These are phyloP conservation scores for Scolopax bukidnonensis DNA, from an alignment of 2,797 vertebrate species.

Conservation along the genomic window DNA sequence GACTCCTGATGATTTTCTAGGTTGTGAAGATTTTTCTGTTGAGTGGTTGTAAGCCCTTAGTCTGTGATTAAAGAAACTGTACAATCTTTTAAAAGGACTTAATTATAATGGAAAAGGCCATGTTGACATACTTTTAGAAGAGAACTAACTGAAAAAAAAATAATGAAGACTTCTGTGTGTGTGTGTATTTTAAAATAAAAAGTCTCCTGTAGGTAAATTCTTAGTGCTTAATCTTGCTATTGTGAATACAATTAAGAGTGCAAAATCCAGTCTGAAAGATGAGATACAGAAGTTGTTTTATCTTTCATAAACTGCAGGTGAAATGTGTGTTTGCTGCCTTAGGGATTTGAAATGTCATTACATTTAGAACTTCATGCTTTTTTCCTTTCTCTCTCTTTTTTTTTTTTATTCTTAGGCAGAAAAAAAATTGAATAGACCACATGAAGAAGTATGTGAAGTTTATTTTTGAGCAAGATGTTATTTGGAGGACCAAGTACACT, in stretches of 20 bases:
- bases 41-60: neutral
- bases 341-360: neutral
- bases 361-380: neutral
- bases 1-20: neutral
- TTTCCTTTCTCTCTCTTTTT: neutral
- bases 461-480: neutral
- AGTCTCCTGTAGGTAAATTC: neutral
- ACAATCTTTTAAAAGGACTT: neutral
- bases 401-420: neutral
- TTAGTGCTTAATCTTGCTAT: neutral
- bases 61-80: neutral
- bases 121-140: neutral
- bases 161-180: rapidly evolving
- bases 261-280: neutral
- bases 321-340: neutral
- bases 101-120: neutral
- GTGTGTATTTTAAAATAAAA: neutral
- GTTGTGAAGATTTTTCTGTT: neutral
- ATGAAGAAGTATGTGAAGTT: neutral
- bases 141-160: neutral
- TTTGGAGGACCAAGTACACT: neutral
- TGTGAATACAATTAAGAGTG: neutral
- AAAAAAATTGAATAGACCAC: neutral
- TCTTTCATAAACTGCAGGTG: neutral
- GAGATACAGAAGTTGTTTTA: neutral